These are phyloP conservation scores for Drosophila ochracea DNA, from an alignment of 2,888 invertebrate species.

Conservation along the genomic window DNA sequence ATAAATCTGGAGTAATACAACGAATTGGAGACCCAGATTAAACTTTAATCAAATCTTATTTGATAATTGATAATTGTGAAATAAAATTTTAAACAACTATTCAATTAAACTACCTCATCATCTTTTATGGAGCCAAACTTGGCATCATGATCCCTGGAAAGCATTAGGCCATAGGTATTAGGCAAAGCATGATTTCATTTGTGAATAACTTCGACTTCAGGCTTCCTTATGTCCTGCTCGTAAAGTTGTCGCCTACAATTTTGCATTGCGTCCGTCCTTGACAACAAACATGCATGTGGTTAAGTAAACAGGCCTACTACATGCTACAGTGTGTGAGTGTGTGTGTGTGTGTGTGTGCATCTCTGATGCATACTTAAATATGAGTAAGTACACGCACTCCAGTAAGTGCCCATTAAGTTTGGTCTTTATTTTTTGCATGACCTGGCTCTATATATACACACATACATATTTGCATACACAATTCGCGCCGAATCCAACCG, in stretches of 20 bases:
- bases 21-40: not conserved
- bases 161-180: constrained; percentile 1
- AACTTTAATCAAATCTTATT: not conserved
- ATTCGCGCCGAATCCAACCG: too few species aligned
- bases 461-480: not conserved
- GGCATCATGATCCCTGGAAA: not conserved
- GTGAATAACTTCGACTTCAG: constrained; percentile 4
- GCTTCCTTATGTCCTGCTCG: not conserved
- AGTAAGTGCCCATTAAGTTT: constrained; percentile 76
- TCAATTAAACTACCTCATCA: not conserved
- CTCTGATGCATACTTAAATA: constrained; percentile 55
- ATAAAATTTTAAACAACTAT: not conserved
- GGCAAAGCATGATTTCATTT: constrained; percentile 6
- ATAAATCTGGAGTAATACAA: not conserved
- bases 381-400: constrained; percentile 65
- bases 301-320: not conserved
- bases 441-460: not conserved
- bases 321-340: constrained; percentile 5
- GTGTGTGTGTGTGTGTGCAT: constrained; percentile 39
- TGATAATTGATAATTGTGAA: not conserved
- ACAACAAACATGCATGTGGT: constrained; percentile 11
- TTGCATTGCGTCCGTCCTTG: constrained; percentile 57
- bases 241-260: constrained; percentile 43
- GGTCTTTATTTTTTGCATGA: constrained; percentile 52
- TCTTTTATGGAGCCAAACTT: too few species aligned